Percentiles rank a stretch among this genome's conserved stretches.
phyloP scores from a whole-genome alignment of 1,140 invertebrate genomes.

The Coelopa frigida region DNA sequence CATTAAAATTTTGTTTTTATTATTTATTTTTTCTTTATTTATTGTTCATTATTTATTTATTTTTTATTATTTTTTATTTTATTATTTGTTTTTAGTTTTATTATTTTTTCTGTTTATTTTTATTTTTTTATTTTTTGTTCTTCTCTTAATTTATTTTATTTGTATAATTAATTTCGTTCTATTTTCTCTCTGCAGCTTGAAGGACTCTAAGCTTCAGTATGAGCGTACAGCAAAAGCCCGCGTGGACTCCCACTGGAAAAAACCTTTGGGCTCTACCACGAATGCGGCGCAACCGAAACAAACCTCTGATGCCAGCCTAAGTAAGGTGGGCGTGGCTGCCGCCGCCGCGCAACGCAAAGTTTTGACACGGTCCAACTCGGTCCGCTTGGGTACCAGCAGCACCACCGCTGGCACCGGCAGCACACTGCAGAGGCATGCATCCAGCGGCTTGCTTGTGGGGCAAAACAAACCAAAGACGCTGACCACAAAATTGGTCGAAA shows the following conservation, averaged over 20 bases:
- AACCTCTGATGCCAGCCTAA: too few species aligned
- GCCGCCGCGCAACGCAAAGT: conserved; percentile 9
- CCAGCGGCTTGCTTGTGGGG: conserved; percentile 7
- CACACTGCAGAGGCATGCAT: conserved; percentile 8
- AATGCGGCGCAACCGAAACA: conserved; percentile 6
- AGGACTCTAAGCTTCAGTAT: conserved; percentile 31
- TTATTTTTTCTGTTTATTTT: too few species aligned
- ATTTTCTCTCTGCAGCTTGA: conserved; percentile 18
- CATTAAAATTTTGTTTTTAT: conserved; percentile 6
- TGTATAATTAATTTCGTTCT: too few species aligned
- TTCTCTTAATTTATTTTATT: too few species aligned
- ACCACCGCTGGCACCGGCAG: neutral
- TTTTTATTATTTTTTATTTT: conserved; percentile 13
- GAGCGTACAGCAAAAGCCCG: conserved; percentile 31
- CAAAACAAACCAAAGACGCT: conserved; percentile 13
- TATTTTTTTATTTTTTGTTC: too few species aligned
- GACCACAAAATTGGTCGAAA: conserved; percentile 20
- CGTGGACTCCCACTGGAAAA: conserved; percentile 42
- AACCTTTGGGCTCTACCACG: conserved; percentile 18
- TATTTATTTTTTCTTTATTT: neutral
- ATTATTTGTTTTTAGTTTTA: too few species aligned
- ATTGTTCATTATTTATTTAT: conserved; percentile 1
- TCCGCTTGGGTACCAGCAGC: conserved; percentile 15
- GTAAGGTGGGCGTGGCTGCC: conserved; percentile 2
- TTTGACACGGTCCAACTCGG: conserved; percentile 31